Evolutionary conservation across 2,888 invertebrate genomes (phyloP), one percentile per base, ranked within the genome.

Genomic region (Serrognathus titanus): DNA sequence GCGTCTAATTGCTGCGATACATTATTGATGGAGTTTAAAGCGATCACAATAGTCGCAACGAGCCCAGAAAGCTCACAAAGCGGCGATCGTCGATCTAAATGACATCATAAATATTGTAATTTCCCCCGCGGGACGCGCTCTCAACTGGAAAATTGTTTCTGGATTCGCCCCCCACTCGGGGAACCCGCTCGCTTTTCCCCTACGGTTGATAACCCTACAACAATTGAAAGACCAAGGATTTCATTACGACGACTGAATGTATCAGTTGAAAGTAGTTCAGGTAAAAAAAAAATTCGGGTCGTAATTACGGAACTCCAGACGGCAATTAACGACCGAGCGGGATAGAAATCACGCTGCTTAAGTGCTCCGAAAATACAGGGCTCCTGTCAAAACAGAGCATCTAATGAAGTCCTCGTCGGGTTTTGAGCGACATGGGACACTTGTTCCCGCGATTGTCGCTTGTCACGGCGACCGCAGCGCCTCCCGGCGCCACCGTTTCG

Each of bases 31-130:
- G 55, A 62, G 68, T 69, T 68, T 65, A 69, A 67, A 68, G 64
- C 55, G 62, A 63, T 70, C 66, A 69, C 70, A 69, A 71, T 71
- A 61, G 68, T 66, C 58, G 63, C 69, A 68, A 69, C 66, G 69
- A 68, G 66, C 66, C 63, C 63, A 61, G 64, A 66, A 65, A 64
- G 60, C 63, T 63, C 64, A 69, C 69, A 69, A 69, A 68, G 69
- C 65, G 58, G 60, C 70, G 69, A 71, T 72, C 71, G 69, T 66
- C 71, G 68, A 69, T 71, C 71, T 67, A 73, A 74, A 73, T 72
- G 72, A 74, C 73, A 73, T 73, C 72, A 73, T 74, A 74, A 74
- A 74, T 74, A 74, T 74, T 74, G 72, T 74, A 74, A 74, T 74
- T 73, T 72, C 66, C 62, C 63, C 62, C 56, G 58, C 60, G 63